Evolutionary conservation across 2,888 invertebrate genomes (phyloP).

Genomic region (Melanargia galathea): DNA sequence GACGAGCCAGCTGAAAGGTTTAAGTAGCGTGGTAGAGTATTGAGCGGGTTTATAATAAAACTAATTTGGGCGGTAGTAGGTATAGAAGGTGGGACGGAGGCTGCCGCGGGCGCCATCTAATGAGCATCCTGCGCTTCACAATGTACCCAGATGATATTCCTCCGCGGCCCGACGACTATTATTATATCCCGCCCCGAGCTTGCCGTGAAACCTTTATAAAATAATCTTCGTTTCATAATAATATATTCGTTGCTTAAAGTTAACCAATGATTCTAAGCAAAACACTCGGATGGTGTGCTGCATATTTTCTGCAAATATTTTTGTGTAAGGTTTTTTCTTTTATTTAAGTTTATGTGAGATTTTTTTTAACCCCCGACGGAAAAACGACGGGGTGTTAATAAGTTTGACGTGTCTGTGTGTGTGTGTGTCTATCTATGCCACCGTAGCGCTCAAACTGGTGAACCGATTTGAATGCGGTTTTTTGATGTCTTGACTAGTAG

Average conservation of each 20-base stretch:
- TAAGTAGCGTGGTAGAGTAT: constrained; percentile 42
- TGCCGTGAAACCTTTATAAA: constrained; percentile 70
- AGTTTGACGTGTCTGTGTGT: no score
- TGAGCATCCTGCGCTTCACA: constrained; percentile 80
- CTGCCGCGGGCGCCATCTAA: constrained; percentile 76
- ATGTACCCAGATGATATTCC: constrained; percentile 77
- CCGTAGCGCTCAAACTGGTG: no score
- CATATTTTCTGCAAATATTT: no score
- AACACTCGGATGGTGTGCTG: no score
- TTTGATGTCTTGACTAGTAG: no score
- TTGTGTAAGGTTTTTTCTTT: no score
- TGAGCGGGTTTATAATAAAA: constrained; percentile 46
- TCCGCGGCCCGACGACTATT: constrained; percentile 72
- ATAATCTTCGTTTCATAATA: constrained; percentile 66
- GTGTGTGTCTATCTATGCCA: no score
- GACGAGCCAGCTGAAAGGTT: constrained; percentile 32
- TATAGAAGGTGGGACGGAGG: constrained; percentile 45
- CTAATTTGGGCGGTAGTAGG: constrained; percentile 44
- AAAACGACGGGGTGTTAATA: no score
- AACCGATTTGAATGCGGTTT: no score
- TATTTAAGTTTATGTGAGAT: no score
- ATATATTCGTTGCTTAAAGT: constrained; percentile 55
- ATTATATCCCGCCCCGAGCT: constrained; percentile 70
- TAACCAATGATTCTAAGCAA: constrained; percentile 60
- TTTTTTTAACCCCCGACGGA: no score